These are phyloP conservation scores for Trachelus stipa DNA, from an alignment of 2,888 invertebrate genomes.

Conservation along the genomic window DNA sequence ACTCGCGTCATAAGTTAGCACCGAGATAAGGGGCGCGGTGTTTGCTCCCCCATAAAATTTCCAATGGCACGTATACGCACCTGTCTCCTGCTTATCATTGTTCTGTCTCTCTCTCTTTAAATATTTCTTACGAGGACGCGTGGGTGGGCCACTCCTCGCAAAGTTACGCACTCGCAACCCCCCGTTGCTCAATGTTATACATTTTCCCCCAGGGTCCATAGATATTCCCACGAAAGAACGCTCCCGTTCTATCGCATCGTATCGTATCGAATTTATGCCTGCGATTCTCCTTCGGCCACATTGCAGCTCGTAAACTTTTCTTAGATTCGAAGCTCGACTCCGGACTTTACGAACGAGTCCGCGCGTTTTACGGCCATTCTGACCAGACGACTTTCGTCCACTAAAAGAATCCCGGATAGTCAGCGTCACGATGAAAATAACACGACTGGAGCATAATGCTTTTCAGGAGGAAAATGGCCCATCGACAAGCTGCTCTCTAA, in stretches of 20 bases:
- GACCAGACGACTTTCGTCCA: not conserved
- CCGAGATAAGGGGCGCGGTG: slow-evolving; percentile 22
- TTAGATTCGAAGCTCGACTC: not conserved
- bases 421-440: not conserved
- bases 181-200: slow-evolving; percentile 2
- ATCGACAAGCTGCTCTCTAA: not conserved
- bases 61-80: slow-evolving; percentile 28
- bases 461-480: not conserved
- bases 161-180: slow-evolving; percentile 10
- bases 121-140: slow-evolving; percentile 33
- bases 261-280: not conserved
- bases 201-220: not conserved
- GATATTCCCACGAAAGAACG: not conserved
- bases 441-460: not conserved
- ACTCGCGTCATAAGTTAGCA: slow-evolving; percentile 26
- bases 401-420: not conserved
- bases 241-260: not conserved
- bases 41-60: slow-evolving; percentile 19
- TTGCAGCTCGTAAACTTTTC: not conserved
- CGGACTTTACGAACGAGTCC: not conserved
- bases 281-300: not conserved
- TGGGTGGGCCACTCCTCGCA: slow-evolving; percentile 51
- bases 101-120: slow-evolving; percentile 19
- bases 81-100: slow-evolving; percentile 20
- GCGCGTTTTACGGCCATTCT: not conserved